Evolutionary conservation across 2,888 invertebrate species (phyloP).

Genomic region (Prenolepis imparis): DNA sequence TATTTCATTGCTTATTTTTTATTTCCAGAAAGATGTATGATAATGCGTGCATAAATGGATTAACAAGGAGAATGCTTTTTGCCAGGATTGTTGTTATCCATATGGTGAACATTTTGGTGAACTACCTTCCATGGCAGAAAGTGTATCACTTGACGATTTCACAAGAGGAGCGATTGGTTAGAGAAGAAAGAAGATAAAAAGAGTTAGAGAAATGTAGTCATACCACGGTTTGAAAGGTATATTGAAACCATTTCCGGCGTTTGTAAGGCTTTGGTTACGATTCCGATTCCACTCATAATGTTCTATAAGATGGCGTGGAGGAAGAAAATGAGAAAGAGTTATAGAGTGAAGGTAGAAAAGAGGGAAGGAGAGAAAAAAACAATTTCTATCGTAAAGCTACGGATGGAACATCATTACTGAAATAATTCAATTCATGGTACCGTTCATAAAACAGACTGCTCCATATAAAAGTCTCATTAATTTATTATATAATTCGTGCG

Average conservation of each 20-base stretch:
- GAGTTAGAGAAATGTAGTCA: neutral
- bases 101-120: slow-evolving; percentile 16
- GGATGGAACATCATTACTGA: neutral
- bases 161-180: neutral
- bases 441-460: slow-evolving; percentile 4
- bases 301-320: slow-evolving; percentile 25
- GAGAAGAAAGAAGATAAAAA: neutral
- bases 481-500: slow-evolving; percentile 28
- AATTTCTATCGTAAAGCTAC: slow-evolving; percentile 22
- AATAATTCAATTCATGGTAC: slow-evolving; percentile 39
- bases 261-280: slow-evolving; percentile 57
- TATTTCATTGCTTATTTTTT: neutral
- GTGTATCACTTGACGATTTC: slow-evolving; percentile 7
- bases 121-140: slow-evolving; percentile 4
- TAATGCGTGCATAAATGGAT: neutral
- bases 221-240: slow-evolving; percentile 6
- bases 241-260: slow-evolving; percentile 67
- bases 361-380: slow-evolving; percentile 19
- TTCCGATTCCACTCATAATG: slow-evolving; percentile 52
- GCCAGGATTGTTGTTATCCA: neutral
- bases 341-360: slow-evolving; percentile 10
- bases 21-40: neutral
- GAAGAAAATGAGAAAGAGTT: slow-evolving; percentile 32
- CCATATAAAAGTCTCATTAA: slow-evolving; percentile 28
- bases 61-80: slow-evolving; percentile 13